Conservation (phyloP, 30 jellyfish, hydroid and myxozoan species). For the Cassiopea andromeda region DNA sequence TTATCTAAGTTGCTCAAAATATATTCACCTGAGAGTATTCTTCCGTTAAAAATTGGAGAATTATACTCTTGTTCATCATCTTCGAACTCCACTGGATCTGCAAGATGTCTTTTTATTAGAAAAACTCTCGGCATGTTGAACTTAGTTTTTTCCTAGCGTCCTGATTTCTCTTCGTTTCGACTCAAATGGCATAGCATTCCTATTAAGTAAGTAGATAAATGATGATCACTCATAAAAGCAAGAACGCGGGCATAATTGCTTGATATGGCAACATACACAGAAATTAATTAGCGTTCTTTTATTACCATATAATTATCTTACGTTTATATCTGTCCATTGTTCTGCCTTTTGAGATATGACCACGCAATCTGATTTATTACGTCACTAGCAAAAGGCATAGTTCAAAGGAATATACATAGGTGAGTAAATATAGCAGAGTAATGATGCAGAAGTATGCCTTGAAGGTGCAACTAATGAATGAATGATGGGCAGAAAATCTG, state of each 20-base stretch:
- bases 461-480: no score
- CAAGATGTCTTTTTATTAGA: conserved; percentile 52
- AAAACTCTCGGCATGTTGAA: conserved; percentile 62
- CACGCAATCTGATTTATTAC: background rate
- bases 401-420: no score
- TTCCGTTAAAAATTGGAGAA: background rate
- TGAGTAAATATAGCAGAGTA: no score
- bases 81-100: conserved; percentile 12
- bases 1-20: background rate
- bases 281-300: conserved; percentile 9
- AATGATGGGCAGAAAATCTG: no score
- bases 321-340: background rate
- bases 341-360: background rate
- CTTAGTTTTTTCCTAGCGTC: conserved; percentile 1
- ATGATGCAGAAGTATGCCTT: no score
- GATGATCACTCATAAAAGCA: background rate
- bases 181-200: background rate
- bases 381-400: no score
- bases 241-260: background rate
- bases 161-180: conserved; percentile 27
- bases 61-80: conserved; percentile 19
- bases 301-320: conserved; percentile 9
- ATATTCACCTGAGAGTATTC: background rate
- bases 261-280: conserved; percentile 10
- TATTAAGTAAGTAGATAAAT: background rate